phyloP scores from a whole-genome alignment of 1,140 invertebrate species.

The Ceratosolen fusciceps region DNA sequence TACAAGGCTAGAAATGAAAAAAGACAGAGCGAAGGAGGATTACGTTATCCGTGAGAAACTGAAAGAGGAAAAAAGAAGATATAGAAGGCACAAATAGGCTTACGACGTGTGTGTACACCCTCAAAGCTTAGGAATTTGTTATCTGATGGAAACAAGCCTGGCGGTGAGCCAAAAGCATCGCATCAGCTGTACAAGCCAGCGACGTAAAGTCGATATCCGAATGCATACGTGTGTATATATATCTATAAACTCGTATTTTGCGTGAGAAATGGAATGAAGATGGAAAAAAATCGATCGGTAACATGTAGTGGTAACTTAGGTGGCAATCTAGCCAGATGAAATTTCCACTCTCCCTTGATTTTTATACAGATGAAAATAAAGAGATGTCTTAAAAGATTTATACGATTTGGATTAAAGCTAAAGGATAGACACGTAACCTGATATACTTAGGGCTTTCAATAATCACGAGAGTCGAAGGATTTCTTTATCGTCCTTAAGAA shows the following conservation, averaged over 20 bases:
- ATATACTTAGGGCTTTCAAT: too few relatives aligned
- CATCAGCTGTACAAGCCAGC: background rate
- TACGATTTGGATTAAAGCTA: background rate
- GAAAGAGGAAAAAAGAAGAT: conserved; percentile 11
- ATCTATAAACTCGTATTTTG: too few relatives aligned
- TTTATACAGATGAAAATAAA: background rate
- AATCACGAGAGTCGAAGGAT: too few relatives aligned
- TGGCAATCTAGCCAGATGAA: background rate
- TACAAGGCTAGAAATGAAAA: background rate
- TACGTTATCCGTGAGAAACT: conserved; percentile 28
- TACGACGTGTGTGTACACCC: conserved; percentile 29
- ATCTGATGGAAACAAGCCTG: conserved; percentile 40
- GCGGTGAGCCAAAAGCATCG: conserved; percentile 33
- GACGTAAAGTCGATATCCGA: conserved; percentile 42
- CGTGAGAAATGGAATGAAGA: conserved; percentile 17
- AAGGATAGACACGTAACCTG: too few relatives aligned
- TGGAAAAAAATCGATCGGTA: background rate
- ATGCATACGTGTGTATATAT: conserved; percentile 14
- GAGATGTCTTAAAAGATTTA: background rate
- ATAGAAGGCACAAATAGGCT: conserved; percentile 28
- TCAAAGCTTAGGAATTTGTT: conserved; percentile 47
- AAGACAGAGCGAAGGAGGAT: background rate
- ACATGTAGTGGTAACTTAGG: background rate
- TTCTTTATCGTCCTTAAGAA: too few relatives aligned
- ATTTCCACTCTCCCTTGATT: conserved; percentile 3